Base-by-base conservation (phyloP, 2,797 vertebrate genomes). In the Geotrypetes seraphini region DNA sequence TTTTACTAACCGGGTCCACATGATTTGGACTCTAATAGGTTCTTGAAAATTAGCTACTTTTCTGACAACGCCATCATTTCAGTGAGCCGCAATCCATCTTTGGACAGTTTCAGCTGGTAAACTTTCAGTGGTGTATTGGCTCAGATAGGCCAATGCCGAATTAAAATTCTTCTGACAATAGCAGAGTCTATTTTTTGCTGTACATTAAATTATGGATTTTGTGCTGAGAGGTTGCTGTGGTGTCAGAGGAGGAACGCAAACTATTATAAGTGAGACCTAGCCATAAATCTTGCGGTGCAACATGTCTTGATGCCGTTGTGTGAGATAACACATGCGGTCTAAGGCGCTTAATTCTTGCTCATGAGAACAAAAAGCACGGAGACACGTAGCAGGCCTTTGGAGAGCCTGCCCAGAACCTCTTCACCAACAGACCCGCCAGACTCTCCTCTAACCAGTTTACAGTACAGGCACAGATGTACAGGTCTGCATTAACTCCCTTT, bases 261-360 rank as follows among this genome's bases (percentile, higher is more conserved):
- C 75, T 75, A 74, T 74, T 67, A 60, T 65, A n/a, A n/a, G n/a
- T n/a, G n/a, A n/a, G 32, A 47, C 28, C 37, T 47, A 73, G 72
- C 53, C 75, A 83, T 83, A 84, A 83, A 85, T 85, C 83, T 81
- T 78, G 73, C 65, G 71, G 71, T 70, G n/a, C n/a, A 79, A 79
- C 77, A 79, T 69, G 78, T 81, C 78, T 79, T 78, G 79, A 79
- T 68, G 73, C 73, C 75, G 36, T 69, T 71, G 66, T 70, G 73
- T 55, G 66, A 83, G 78, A 83, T 85, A 83, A 83, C 74, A 73
- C 79, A 74, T 73, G 79, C 84, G 81, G 80, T 83, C 83, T 78
- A n/a, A n/a, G n/a, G n/a, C 79, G 77, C 79, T 75, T 74, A 63
- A 68, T 73, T 77, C 73, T 69, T 85, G 78, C 83, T 83, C 78